Base-by-base conservation (phyloP, 2,888 invertebrate genomes). In the Netelia inedita region DNA sequence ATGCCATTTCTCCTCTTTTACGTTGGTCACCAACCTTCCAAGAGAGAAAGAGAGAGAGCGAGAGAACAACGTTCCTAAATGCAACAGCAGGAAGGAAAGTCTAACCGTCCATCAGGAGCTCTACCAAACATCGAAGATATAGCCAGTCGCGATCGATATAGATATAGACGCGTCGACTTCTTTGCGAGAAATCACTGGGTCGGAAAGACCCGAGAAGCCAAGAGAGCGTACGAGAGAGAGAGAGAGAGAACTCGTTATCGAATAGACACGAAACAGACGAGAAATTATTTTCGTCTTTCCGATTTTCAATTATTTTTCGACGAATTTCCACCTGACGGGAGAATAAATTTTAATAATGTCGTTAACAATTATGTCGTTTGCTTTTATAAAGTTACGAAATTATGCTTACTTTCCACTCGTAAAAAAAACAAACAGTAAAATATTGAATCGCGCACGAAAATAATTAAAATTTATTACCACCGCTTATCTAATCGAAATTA, bases 71-170 rank as follows among this genome's bases (percentile, higher is more conserved):
- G 90, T 89, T 90, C 89, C 89, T 89, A 91, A 91, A 89, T 89
- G 86, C 88, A 41, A 41, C n/a, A 75, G 61, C 74, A 89, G 91
- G 90, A 90, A 91, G 90, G 91, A 92, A 91, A 91, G 89, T 88
- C 86, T 79, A 72, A 28, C 28, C 76, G 85, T 69, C 53, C 53
- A 65, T 74, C 59, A 65, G 75, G 80, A 72, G 78, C 61, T 78
- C 74, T 46, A 28, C 10, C 16, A 83, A 84, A 79, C 50, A 63
- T 74, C 50, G 50, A 6, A 35, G 10, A 16, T 61, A 14, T 28
- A 28, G 28, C 28, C 3, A 3, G 28, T 28, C 5, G 28, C 28
- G 28, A 23, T 23, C 23, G 23, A 28, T 28, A 9, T 46, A 21
- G 43, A 10, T 46, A 14, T 43, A 69, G 74, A 53, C 43, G 43